Conservation (phyloP, 2,113 vertebrate genomes). For the Tautogolabrus adspersus region DNA sequence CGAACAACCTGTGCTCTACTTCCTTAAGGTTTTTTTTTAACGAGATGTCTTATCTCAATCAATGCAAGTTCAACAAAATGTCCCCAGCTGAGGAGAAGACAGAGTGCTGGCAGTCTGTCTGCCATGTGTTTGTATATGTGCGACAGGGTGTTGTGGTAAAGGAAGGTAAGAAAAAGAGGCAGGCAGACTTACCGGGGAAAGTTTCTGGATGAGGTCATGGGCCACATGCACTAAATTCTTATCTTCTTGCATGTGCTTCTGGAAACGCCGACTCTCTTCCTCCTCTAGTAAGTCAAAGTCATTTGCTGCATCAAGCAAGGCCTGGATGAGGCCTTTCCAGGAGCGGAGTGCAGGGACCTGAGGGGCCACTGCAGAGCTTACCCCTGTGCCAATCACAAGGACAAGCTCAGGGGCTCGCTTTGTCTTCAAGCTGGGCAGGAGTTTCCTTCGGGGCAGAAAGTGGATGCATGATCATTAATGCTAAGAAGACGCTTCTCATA, state of each 20-base stretch:
- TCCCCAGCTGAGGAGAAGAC: slow-evolving; percentile 6
- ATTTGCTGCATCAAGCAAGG: slow-evolving; percentile 92
- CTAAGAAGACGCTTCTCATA: not conserved
- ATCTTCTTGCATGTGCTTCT: slow-evolving; percentile 93
- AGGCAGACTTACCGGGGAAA: slow-evolving; percentile 90
- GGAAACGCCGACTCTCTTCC: slow-evolving; percentile 92
- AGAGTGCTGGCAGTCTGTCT: slow-evolving; percentile 9
- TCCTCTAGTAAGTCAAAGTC: slow-evolving; percentile 96
- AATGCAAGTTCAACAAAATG: slow-evolving; percentile 20
- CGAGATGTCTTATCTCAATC: slow-evolving; percentile 28
- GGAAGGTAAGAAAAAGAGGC: not conserved
- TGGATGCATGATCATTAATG: slow-evolving; percentile 46
- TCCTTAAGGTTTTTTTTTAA: not conserved
- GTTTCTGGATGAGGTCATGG: slow-evolving; percentile 98
- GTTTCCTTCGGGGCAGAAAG: slow-evolving; percentile 85
- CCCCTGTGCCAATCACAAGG: slow-evolving; percentile 94
- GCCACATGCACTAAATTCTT: slow-evolving; percentile 96
- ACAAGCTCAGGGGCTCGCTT: slow-evolving; percentile 94
- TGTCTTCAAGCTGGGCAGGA: slow-evolving; percentile 94
- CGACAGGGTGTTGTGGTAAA: not conserved
- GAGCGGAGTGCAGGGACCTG: slow-evolving; percentile 94
- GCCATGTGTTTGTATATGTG: slow-evolving; percentile 40
- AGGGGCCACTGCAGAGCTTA: slow-evolving; percentile 94
- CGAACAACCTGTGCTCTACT: not conserved
- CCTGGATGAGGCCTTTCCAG: slow-evolving; percentile 97